phyloP scores from a whole-genome alignment of 2,888 invertebrate genomes.

The Prosopocoilus inquinatus region DNA sequence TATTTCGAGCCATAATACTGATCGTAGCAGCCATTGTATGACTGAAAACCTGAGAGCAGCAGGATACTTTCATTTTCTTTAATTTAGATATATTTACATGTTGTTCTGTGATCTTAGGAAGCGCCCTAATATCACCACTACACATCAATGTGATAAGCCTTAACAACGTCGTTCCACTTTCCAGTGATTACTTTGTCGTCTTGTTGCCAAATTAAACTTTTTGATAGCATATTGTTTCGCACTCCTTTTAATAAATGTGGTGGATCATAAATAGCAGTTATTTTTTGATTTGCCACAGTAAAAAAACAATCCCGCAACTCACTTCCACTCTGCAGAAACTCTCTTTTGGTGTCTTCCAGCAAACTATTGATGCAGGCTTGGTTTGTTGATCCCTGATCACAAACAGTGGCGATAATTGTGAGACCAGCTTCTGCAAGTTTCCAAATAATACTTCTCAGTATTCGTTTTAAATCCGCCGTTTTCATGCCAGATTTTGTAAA shows the following conservation, averaged over 20 bases:
- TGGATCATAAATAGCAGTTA: too few species aligned
- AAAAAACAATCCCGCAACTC: too few species aligned
- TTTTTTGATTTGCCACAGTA: too few species aligned
- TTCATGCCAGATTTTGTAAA: conserved; percentile 26
- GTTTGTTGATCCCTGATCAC: conserved; percentile 36
- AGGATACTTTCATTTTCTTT: conserved; percentile 11
- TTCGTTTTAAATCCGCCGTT: conserved; percentile 16
- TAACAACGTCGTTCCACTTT: too few species aligned
- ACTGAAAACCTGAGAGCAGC: conserved; percentile 7
- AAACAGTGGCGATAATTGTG: conserved; percentile 31
- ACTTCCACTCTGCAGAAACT: too few species aligned
- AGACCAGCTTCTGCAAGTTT: conserved; percentile 25
- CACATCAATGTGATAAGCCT: too few species aligned
- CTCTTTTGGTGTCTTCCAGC: too few species aligned
- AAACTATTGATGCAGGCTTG: conserved; percentile 21
- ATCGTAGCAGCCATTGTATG: conserved; percentile 8
- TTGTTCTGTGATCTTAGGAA: not conserved
- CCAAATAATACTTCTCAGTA: conserved; percentile 24
- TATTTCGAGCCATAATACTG: conserved; percentile 1
- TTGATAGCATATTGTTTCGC: too few species aligned
- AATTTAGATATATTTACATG: not conserved
- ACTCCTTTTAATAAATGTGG: too few species aligned
- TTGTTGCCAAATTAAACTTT: too few species aligned
- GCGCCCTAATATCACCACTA: too few species aligned
- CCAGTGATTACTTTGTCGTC: too few species aligned